Percentiles rank a stretch among this genome's conserved stretches.
phyloP scores from a whole-genome alignment of 2,113 vertebrate species.

The Neogobius melanostomus region DNA sequence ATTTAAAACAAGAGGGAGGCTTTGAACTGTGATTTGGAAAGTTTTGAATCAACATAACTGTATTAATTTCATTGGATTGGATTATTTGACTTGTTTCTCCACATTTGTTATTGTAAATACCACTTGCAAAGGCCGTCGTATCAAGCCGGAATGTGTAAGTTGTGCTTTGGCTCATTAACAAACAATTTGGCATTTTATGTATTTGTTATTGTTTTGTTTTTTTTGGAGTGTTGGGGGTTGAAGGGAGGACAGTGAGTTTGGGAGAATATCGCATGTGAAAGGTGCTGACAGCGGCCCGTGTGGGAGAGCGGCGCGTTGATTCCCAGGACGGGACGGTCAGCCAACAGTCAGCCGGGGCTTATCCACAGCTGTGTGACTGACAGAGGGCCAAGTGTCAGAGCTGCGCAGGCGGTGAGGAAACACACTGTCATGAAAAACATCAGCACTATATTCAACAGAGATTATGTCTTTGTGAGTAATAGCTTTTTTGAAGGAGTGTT shows the following conservation, averaged over 20 bases:
- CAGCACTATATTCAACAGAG: neutral
- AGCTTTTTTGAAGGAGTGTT: too few relatives aligned
- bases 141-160: too few relatives aligned
- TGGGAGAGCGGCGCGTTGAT: constrained; percentile 42
- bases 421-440: neutral
- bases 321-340: constrained; percentile 50
- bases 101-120: too few relatives aligned
- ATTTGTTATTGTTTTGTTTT: too few relatives aligned
- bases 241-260: constrained; percentile 35
- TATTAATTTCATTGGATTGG: too few relatives aligned
- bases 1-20: too few relatives aligned
- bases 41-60: too few relatives aligned
- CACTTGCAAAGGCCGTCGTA: too few relatives aligned
- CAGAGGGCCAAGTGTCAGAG: constrained; percentile 47
- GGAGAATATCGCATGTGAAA: constrained; percentile 57
- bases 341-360: constrained; percentile 37
- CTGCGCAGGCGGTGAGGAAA: constrained; percentile 21
- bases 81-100: too few relatives aligned
- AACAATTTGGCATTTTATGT: too few relatives aligned
- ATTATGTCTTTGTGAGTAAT: neutral
- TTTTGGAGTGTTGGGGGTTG: constrained; percentile 32
- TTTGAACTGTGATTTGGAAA: too few relatives aligned
- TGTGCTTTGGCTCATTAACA: too few relatives aligned
- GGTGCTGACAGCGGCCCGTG: constrained; percentile 62
- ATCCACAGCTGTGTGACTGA: constrained; percentile 57